Evolutionary conservation across 2,888 invertebrate genomes (phyloP).

Genomic region (Selenia dentaria): DNA sequence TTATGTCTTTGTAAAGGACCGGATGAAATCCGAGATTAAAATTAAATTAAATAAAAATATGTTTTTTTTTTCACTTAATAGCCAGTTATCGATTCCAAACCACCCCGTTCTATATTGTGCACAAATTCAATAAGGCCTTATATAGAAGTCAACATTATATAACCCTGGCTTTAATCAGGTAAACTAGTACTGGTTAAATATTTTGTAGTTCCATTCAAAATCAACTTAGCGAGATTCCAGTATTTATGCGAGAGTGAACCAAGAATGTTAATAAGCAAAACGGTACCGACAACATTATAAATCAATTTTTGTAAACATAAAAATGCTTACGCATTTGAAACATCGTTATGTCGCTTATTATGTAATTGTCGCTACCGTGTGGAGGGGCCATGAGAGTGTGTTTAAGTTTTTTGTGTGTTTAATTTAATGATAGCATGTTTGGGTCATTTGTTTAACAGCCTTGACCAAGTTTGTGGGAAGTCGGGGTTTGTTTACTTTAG

Average conservation of each 20-base stretch:
- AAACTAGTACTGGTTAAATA: too few species aligned
- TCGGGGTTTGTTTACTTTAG: conserved; percentile 14
- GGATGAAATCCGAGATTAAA: too few species aligned
- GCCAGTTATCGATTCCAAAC: too few species aligned
- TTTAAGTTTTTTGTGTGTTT: conserved; percentile 14
- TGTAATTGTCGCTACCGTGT: conserved; percentile 17
- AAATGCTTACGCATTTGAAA: conserved; percentile 15
- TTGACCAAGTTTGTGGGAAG: conserved; percentile 23
- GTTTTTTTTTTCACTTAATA: too few species aligned
- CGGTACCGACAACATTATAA: conserved; percentile 11
- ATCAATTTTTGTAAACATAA: conserved; percentile 11
- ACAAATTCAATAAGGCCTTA: too few species aligned
- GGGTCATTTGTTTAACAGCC: conserved; percentile 21
- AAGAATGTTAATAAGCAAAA: conserved; percentile 7
- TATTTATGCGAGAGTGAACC: conserved; percentile 6
- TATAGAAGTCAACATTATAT: too few species aligned
- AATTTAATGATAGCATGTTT: conserved; percentile 23
- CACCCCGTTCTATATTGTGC: too few species aligned
- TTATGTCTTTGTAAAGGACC: too few species aligned
- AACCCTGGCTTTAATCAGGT: too few species aligned
- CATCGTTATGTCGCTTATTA: conserved; percentile 16
- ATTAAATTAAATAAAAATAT: too few species aligned
- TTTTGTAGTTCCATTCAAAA: too few species aligned
- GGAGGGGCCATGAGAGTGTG: conserved; percentile 14
- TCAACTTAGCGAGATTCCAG: too few species aligned